Percentiles rank a stretch among this genome's conserved stretches.
Evolutionary conservation across 2,113 vertebrate genomes (phyloP).

Genomic region (Megaceryle maxima): DNA sequence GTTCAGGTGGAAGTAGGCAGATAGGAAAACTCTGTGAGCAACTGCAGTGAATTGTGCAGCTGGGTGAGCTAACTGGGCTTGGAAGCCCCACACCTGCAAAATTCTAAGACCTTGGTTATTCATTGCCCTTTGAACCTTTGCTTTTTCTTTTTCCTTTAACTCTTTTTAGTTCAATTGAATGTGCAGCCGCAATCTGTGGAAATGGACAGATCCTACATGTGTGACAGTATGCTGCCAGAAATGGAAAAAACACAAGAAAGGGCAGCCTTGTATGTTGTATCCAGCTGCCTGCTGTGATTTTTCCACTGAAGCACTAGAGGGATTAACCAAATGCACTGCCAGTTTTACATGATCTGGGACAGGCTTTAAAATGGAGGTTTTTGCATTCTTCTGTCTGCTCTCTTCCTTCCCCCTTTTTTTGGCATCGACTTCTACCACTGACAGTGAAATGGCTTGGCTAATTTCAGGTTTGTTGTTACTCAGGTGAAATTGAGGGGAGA

Average conservation of each 20-base stretch:
- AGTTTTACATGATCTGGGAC: conserved; percentile 5
- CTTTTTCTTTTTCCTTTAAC: neutral
- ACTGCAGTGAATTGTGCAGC: neutral
- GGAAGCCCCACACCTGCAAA: neutral
- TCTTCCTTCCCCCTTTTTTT: neutral
- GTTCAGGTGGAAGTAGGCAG: neutral
- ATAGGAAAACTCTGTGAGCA: neutral
- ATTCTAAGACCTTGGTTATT: neutral
- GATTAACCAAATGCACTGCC: conserved; percentile 13
- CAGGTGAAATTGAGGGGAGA: neutral
- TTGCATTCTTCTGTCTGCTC: neutral
- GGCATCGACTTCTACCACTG: neutral
- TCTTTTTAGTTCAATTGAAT: neutral
- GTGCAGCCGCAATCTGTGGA: neutral
- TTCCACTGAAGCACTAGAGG: conserved; percentile 10
- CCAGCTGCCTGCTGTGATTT: conserved; percentile 29
- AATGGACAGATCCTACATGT: neutral
- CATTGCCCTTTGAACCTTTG: neutral
- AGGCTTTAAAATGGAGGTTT: neutral
- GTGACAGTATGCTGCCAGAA: neutral
- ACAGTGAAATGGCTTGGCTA: neutral
- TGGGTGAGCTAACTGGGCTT: neutral
- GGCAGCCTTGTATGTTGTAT: neutral
- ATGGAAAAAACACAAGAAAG: neutral
- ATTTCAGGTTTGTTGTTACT: neutral